Conservation (phyloP, 2,888 invertebrate genomes). For the Lissonota sp. region DNA sequence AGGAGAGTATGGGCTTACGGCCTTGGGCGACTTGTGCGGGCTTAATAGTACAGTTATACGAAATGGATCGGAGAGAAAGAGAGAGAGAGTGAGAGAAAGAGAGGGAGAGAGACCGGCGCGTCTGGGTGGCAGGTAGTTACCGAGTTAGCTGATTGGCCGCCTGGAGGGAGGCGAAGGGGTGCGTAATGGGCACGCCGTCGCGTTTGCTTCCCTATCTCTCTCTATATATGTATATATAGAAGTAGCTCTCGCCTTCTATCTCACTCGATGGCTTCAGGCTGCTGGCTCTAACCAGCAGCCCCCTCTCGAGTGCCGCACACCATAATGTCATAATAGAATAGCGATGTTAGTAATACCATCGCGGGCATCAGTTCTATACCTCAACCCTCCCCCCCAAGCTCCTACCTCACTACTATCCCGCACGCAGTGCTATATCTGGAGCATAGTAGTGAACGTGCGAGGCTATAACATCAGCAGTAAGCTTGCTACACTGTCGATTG, state of each 20-base stretch:
- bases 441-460: constrained; percentile 38
- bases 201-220: constrained; percentile 52
- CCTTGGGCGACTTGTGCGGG: constrained; percentile 65
- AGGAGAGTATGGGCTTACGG: constrained; percentile 35
- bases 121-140: constrained; percentile 78
- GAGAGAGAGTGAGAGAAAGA: constrained; percentile 43
- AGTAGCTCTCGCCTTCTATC: constrained; percentile 19
- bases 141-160: constrained; percentile 82
- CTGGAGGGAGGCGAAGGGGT: constrained; percentile 76
- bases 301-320: constrained; percentile 66
- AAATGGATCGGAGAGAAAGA: neutral
- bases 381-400: neutral
- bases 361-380: constrained; percentile 69
- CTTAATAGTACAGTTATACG: constrained; percentile 43
- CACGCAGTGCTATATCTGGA: constrained; percentile 27
- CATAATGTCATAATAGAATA: constrained; percentile 83
- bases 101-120: constrained; percentile 63
- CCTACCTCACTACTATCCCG: neutral
- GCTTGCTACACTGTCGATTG: constrained; percentile 72
- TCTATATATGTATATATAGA: constrained; percentile 7
- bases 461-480: constrained; percentile 59
- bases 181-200: constrained; percentile 68
- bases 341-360: constrained; percentile 83
- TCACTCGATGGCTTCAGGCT: constrained; percentile 62
- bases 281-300: constrained; percentile 48